Evolutionary conservation across 1,140 invertebrate species (phyloP).

Genomic region (Pygmarrhopalites habei): DNA sequence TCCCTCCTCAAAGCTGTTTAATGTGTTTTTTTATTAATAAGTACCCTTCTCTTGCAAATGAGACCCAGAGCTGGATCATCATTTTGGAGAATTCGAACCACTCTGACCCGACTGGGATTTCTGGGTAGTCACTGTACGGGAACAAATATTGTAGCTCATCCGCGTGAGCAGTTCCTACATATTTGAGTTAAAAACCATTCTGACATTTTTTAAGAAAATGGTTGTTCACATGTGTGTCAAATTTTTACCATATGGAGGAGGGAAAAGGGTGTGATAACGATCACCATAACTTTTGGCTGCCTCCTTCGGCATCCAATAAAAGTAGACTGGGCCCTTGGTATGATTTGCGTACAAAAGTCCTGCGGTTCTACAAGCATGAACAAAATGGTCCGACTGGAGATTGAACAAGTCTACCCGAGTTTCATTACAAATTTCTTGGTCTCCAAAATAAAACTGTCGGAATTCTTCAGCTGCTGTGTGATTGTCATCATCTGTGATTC

Average conservation of each 20-base stretch:
- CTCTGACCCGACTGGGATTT: slow-evolving; percentile 10
- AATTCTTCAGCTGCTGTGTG: slow-evolving; percentile 39
- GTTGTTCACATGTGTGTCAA: too few species aligned
- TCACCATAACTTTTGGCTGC: slow-evolving; percentile 11
- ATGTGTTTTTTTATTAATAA: too few species aligned
- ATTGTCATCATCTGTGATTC: background rate
- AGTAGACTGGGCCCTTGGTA: slow-evolving; percentile 14
- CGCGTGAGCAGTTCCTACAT: slow-evolving; percentile 18
- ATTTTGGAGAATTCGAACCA: slow-evolving; percentile 25
- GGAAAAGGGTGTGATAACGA: background rate
- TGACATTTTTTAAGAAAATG: too few species aligned
- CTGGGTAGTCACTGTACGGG: slow-evolving; percentile 26
- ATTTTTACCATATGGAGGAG: background rate
- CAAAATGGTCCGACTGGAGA: slow-evolving; percentile 42
- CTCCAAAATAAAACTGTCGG: slow-evolving; percentile 54
- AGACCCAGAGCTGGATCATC: slow-evolving; percentile 23
- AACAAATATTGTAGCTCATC: slow-evolving; percentile 34
- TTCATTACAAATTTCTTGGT: slow-evolving; percentile 46
- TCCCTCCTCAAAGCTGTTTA: too few species aligned
- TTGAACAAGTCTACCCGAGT: slow-evolving; percentile 49
- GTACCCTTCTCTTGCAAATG: too few species aligned
- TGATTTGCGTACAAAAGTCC: slow-evolving; percentile 8
- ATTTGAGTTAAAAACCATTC: too few species aligned
- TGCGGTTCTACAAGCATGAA: background rate
- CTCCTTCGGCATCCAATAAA: slow-evolving; percentile 27